Conservation (phyloP, 2,888 invertebrate genomes). For the Xanthia icteritia region DNA sequence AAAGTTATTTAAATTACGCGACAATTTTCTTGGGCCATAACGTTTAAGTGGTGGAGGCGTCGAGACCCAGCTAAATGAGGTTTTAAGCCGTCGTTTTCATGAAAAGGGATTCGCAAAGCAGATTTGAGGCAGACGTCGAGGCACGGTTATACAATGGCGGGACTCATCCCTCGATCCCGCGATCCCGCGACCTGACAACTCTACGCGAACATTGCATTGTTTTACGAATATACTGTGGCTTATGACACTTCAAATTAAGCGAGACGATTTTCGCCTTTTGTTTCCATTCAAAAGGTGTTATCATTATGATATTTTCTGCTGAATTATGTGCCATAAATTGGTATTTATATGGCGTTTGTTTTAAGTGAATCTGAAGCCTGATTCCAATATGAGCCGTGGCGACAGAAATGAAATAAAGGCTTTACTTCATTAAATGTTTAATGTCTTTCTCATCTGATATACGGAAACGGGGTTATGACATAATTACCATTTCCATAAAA, state of each 20-base stretch:
- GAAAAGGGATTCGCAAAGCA: constrained; percentile 86
- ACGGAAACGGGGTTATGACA: constrained; percentile 8
- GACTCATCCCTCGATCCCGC: constrained; percentile 74
- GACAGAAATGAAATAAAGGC: constrained; percentile 23
- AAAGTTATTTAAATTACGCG: constrained; percentile 89
- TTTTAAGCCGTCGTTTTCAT: constrained; percentile 86
- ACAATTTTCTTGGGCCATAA: constrained; percentile 87
- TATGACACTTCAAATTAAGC: constrained; percentile 84
- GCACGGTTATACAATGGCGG: constrained; percentile 79
- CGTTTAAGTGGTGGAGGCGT: constrained; percentile 85
- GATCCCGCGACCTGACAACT: constrained; percentile 63
- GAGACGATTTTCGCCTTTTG: constrained; percentile 76
- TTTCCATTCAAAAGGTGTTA: constrained; percentile 64
- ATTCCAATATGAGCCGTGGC: constrained; percentile 9
- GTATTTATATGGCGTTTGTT: constrained; percentile 36
- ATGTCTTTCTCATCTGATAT: constrained; percentile 22
- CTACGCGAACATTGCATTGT: constrained; percentile 85
- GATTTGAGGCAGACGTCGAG: constrained; percentile 82
- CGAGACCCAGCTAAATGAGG: constrained; percentile 86
- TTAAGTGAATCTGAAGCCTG: constrained; percentile 7
- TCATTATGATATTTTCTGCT: constrained; percentile 50
- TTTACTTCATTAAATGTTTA: constrained; percentile 36
- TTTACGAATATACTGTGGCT: constrained; percentile 82
- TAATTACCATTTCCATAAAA: constrained; percentile 6
- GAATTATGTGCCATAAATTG: constrained; percentile 34